Evolutionary conservation across 2,888 invertebrate species (phyloP).

Genomic region (Achlya flavicornis): DNA sequence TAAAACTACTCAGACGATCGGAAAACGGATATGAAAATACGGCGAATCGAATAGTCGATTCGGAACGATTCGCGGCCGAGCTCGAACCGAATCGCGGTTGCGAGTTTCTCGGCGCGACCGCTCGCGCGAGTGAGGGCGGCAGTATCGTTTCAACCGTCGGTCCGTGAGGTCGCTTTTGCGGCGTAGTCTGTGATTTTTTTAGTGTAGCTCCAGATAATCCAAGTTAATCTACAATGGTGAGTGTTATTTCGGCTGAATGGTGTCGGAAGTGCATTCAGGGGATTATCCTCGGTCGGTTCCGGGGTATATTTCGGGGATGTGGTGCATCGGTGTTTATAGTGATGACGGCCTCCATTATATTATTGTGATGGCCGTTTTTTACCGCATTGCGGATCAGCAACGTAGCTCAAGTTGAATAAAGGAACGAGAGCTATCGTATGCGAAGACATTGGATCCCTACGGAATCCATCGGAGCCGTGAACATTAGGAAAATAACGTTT

Average conservation of each 20-base stretch:
- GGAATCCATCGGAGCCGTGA: conserved; percentile 36
- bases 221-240: conserved; percentile 85
- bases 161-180: conserved; percentile 83
- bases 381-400: conserved; percentile 80
- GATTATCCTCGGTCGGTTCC: conserved; percentile 51
- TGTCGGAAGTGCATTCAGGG: conserved; percentile 69
- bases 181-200: conserved; percentile 83
- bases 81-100: conserved; percentile 75
- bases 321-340: conserved; percentile 81
- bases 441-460: conserved; percentile 32
- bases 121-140: conserved; percentile 83
- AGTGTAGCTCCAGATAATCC: conserved; percentile 85
- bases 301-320: conserved; percentile 75
- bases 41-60: conserved; percentile 76
- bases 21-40: conserved; percentile 75
- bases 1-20: conserved; percentile 53
- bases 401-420: conserved; percentile 48
- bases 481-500: conserved; percentile 45
- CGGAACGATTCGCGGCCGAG: conserved; percentile 75
- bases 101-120: conserved; percentile 78
- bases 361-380: conserved; percentile 83
- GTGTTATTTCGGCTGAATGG: conserved; percentile 77
- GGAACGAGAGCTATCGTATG: conserved; percentile 36
- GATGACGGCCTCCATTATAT: conserved; percentile 83
- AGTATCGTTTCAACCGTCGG: conserved; percentile 84